Evolutionary conservation across 2,888 invertebrate genomes (phyloP), one percentile per base, ranked within the genome.

Genomic region (Loripinus fragilis): DNA sequence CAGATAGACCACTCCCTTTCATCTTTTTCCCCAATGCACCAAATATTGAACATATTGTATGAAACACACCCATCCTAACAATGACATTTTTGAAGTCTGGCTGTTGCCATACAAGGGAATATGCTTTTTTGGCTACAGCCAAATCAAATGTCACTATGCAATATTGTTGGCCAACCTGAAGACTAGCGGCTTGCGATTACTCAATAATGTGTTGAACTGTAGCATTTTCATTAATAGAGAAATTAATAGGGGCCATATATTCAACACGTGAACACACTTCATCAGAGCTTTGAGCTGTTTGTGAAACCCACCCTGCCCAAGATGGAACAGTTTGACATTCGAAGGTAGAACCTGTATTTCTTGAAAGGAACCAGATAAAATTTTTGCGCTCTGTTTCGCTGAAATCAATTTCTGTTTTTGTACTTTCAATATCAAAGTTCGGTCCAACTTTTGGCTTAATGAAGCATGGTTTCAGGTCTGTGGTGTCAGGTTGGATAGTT

Each of bases 121-220:
- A 83, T 15, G 74, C 77, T 65, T 80, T 83, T 33, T 68, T 82
- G 0, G 76, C 72, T 1, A 76, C 78, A 23, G 82, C 82, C n/a
- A 82, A 52, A 52, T 83, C 80, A 72, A 83, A 83, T 50, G 80
- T 83, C 12, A 77, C 75, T 41, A 83, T 48, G 2, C 75, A 74
- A 69, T 74, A 71, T n/a, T 65, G 33, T 30, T 81, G 81, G 17
- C 78, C 78, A 25, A 81, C 71, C 33, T 38, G 52, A 28, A 52
- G 20, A 25, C 73, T 41, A 55, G 77, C 80, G 30, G n/a, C 42
- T 41, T 73, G 52, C 8, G 81, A 81, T 7, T 71, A 17, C 25
- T 76, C 41, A 25, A 81, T 20, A 5, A 81, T 33, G 38, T 79
- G 55, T 41, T 78, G 75, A 17, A 80, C 80, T 7, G 80, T 80